Conservation (phyloP, 2,113 vertebrate species). For the Sapayoa aenigma region DNA sequence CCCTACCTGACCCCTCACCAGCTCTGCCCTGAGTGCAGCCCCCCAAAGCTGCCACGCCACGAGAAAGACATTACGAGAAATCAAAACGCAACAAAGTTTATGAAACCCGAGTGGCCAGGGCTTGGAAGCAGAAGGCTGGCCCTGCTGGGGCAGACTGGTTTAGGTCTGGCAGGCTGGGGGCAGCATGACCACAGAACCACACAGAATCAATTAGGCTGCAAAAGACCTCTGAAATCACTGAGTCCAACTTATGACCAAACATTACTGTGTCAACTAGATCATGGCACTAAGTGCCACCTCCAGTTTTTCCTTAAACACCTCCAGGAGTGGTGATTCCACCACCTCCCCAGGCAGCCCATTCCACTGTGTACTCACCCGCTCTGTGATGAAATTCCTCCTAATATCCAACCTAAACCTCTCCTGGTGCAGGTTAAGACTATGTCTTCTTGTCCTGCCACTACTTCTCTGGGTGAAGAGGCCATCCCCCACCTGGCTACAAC, state of each 20-base stretch:
- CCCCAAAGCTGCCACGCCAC: not conserved
- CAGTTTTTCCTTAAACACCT: not conserved
- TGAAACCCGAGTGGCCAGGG: rapidly evolving
- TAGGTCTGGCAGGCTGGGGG: not conserved
- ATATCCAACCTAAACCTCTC: not conserved
- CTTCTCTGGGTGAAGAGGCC: not conserved
- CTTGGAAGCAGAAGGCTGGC: rapidly evolving
- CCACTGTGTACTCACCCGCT: not conserved
- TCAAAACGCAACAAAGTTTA: not conserved
- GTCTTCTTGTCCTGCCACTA: not conserved
- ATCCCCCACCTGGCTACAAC: too few relatives aligned
- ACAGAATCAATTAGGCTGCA: not conserved
- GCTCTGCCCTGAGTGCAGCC: not conserved
- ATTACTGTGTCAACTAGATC: not conserved
- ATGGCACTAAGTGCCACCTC: not conserved
- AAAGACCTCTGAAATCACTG: not conserved
- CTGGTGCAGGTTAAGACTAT: not conserved
- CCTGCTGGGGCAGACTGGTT: not conserved
- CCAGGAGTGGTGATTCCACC: not conserved
- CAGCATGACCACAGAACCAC: not conserved
- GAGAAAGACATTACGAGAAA: not conserved
- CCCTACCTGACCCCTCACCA: not conserved
- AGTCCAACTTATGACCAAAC: not conserved
- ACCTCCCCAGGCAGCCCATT: not conserved
- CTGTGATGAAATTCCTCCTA: not conserved